Percentiles rank a stretch among this genome's conserved stretches.
Conservation (phyloP, 2,797 vertebrate genomes). For the Garrulus glandarius region DNA sequence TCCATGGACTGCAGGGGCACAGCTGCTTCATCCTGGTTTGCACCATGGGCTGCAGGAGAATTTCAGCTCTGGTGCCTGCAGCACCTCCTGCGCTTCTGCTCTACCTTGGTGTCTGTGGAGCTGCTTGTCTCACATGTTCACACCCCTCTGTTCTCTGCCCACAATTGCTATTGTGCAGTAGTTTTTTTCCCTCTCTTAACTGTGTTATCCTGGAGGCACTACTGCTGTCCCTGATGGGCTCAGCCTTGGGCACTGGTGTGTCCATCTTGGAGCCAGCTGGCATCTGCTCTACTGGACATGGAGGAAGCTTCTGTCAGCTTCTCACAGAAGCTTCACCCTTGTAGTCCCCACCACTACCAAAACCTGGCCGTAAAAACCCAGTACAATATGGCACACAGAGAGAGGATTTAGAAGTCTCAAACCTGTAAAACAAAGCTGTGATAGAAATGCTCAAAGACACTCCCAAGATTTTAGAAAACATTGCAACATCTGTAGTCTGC, state of each 20-base stretch:
- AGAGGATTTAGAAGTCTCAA: not conserved
- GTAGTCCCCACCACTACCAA: not conserved
- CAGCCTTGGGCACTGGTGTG: not conserved
- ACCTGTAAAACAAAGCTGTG: not conserved
- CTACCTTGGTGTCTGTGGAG: not conserved
- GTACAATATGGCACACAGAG: not conserved
- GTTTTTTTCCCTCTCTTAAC: not conserved
- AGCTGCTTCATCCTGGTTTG: too few relatives aligned
- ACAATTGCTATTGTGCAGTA: not conserved
- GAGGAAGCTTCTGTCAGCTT: not conserved
- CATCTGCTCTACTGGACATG: not conserved
- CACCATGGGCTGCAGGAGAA: not conserved
- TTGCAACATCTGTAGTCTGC: not conserved
- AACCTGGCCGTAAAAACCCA: not conserved
- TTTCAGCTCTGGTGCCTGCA: not conserved
- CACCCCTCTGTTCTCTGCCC: not conserved
- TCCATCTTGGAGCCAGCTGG: fast-evolving
- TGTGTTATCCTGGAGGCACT: not conserved
- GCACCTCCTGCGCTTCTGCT: too few relatives aligned
- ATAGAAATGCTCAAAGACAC: not conserved
- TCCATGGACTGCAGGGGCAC: not conserved
- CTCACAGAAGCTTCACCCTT: not conserved
- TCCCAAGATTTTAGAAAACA: not conserved
- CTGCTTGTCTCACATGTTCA: not conserved
- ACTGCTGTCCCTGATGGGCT: not conserved